Evolutionary conservation across 1,140 invertebrate species (phyloP).

Genomic region (Stegodyphus mimosarum): DNA sequence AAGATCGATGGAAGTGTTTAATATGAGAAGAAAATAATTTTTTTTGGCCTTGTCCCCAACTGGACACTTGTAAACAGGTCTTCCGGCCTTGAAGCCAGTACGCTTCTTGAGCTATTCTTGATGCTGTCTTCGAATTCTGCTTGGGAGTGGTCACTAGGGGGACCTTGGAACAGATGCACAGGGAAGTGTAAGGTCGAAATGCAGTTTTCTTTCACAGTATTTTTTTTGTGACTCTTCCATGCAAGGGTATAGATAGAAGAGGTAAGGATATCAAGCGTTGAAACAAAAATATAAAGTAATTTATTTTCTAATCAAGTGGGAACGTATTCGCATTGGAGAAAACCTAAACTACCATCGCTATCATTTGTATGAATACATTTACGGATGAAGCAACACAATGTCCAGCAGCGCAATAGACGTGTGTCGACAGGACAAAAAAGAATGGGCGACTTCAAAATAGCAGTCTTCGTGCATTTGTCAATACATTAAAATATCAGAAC

Average conservation of each 20-base stretch:
- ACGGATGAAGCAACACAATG: no score
- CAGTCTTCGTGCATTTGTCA: no score
- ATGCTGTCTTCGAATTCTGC: conserved; percentile 20
- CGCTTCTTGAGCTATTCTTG: conserved; percentile 8
- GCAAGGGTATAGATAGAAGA: not conserved
- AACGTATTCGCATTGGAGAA: no score
- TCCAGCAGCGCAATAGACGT: no score
- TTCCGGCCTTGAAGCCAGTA: conserved; percentile 31
- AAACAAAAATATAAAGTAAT: not conserved
- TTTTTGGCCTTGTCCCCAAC: conserved; percentile 40
- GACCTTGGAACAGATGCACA: conserved; percentile 43
- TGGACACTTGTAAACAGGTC: conserved; percentile 53
- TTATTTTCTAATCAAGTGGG: no score
- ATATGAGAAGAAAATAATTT: conserved; percentile 32
- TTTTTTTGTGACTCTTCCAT: conserved; percentile 10
- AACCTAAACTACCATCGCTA: no score
- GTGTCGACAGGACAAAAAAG: no score
- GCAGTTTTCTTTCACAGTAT: conserved; percentile 15
- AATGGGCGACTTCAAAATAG: no score
- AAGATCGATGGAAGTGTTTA: conserved; percentile 32
- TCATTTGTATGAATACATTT: no score
- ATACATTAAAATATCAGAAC: no score
- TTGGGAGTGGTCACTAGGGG: conserved; percentile 37
- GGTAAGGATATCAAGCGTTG: not conserved
- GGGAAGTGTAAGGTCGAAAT: conserved; percentile 42